phyloP scores from a whole-genome alignment of 2,797 vertebrate genomes.

The Meriones psammophilus region DNA sequence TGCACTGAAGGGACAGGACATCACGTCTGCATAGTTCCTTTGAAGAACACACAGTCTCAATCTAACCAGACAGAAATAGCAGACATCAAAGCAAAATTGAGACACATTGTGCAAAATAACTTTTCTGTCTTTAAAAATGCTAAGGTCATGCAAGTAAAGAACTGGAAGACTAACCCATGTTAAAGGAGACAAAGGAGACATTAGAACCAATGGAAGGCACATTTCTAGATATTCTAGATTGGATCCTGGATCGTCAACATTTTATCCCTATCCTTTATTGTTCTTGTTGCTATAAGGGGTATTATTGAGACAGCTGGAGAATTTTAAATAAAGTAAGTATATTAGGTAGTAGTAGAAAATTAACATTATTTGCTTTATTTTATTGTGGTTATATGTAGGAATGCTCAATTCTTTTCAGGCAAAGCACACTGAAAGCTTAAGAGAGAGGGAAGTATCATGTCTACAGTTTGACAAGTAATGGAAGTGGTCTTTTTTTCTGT shows the following conservation, averaged over 20 bases:
- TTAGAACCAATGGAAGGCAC: not conserved
- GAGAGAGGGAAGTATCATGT: not conserved
- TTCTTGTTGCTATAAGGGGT: not conserved
- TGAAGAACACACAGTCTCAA: not conserved
- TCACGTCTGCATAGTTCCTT: not conserved
- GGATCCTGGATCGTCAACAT: not conserved
- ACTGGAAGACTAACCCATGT: not conserved
- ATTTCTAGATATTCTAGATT: not conserved
- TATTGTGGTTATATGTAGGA: not conserved
- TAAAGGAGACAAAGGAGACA: slow-evolving; percentile 8
- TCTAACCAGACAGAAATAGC: not conserved
- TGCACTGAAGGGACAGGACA: not conserved
- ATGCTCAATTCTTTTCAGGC: not conserved
- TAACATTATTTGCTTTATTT: not conserved
- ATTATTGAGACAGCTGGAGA: not conserved
- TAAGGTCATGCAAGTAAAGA: not conserved
- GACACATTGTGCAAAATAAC: not conserved
- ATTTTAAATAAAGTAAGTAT: not conserved
- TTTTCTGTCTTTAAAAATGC: slow-evolving; percentile 18
- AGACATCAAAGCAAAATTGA: not conserved
- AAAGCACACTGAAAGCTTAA: not conserved
- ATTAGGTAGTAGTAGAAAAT: not conserved
- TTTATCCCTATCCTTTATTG: not conserved
- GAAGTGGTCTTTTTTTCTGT: not conserved
- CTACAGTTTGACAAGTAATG: not conserved